A percentile compares a stretch with the other conserved stretches of the same genome.
phyloP scores from a whole-genome alignment of 2,888 invertebrate genomes.

The Exephanes ischioxanthus region DNA sequence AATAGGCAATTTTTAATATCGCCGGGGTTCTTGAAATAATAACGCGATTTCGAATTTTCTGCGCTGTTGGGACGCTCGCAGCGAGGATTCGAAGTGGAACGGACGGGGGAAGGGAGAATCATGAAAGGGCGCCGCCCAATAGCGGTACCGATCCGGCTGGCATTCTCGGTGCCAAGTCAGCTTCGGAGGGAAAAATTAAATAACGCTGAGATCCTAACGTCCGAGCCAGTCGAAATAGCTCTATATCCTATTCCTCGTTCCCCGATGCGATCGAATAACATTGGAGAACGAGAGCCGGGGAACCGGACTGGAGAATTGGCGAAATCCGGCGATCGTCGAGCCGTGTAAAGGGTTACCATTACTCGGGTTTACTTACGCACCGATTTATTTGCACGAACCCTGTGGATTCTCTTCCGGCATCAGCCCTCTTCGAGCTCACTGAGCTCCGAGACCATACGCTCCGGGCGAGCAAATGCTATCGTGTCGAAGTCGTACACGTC shows the following conservation, averaged over 20 bases:
- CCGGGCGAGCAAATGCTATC: conserved; percentile 24
- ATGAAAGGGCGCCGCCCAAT: conserved; percentile 30
- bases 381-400: conserved; percentile 67
- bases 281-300: conserved; percentile 16
- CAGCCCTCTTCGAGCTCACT: background rate
- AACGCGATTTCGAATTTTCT: conserved; percentile 41
- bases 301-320: conserved; percentile 15
- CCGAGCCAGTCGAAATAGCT: conserved; percentile 33
- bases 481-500: conserved; percentile 5
- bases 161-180: conserved; percentile 78
- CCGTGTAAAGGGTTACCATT: conserved; percentile 30
- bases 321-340: conserved; percentile 32
- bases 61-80: conserved; percentile 10
- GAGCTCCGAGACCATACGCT: background rate
- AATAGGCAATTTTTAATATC: conserved; percentile 42
- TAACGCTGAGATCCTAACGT: conserved; percentile 72
- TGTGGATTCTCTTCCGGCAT: background rate
- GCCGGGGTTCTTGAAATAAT: conserved; percentile 33
- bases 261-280: conserved; percentile 15
- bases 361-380: conserved; percentile 71
- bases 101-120: conserved; percentile 9
- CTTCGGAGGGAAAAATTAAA: conserved; percentile 78
- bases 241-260: conserved; percentile 26
- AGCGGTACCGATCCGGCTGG: conserved; percentile 72
- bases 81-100: conserved; percentile 9